Percentiles rank a stretch among this genome's conserved stretches.
These are phyloP conservation scores for Rana temporaria DNA, from an alignment of 2,113 vertebrate species.

Conservation along the genomic window DNA sequence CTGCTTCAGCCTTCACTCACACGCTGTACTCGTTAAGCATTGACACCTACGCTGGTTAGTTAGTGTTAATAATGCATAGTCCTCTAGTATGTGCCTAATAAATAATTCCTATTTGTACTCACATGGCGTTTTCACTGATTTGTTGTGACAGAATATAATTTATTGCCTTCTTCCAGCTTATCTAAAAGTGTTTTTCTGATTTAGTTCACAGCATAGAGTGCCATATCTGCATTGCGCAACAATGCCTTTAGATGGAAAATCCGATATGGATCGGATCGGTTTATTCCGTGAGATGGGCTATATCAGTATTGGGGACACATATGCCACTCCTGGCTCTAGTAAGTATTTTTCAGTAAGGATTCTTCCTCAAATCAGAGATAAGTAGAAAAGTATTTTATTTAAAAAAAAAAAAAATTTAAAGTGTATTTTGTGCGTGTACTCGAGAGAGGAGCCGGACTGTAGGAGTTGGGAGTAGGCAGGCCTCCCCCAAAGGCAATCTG, in stretches of 20 bases:
- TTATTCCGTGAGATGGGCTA: constrained; percentile 90
- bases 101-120: constrained; percentile 10
- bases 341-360: constrained; percentile 59
- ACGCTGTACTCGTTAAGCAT: neutral
- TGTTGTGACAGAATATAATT: neutral
- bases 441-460: no score
- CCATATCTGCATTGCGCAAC: neutral
- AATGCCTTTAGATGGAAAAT: constrained; percentile 78
- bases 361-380: no score
- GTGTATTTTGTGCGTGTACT: no score
- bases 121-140: constrained; percentile 1
- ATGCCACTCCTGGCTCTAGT: constrained; percentile 70
- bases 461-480: no score
- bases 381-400: no score
- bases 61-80: constrained; percentile 22
- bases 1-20: no score
- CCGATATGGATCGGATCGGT: constrained; percentile 86
- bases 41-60: neutral
- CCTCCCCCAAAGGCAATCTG: no score
- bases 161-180: neutral
- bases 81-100: neutral
- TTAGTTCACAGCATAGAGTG: neutral
- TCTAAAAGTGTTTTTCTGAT: neutral
- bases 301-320: constrained; percentile 83
- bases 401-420: no score